Percentiles rank a stretch among this genome's conserved stretches.
phyloP scores from a whole-genome alignment of 2,113 vertebrate genomes.

The Chaetorhynchus papuensis region DNA sequence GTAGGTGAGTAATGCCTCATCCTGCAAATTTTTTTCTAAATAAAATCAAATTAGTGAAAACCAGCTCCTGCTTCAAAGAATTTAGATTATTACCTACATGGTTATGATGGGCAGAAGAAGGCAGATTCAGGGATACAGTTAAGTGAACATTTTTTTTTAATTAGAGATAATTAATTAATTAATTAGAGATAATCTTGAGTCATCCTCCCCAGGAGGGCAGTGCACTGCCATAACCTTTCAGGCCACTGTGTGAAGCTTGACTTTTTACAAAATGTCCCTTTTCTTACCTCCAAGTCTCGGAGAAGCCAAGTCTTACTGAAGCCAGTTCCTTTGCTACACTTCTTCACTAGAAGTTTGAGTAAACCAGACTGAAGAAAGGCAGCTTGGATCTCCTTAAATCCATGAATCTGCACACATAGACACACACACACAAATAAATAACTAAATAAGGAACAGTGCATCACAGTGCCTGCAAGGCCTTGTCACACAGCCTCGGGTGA shows the following conservation, averaged over 20 bases:
- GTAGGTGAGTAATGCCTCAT: background rate
- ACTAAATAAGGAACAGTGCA: background rate
- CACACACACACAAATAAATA: background rate
- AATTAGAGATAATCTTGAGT: background rate
- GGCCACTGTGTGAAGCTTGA: background rate
- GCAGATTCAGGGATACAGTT: background rate
- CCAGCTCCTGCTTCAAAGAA: background rate
- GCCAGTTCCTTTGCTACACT: constrained; percentile 96
- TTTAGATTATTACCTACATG: background rate
- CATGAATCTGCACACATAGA: constrained; percentile 75
- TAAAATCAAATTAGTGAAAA: background rate
- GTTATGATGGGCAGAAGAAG: background rate
- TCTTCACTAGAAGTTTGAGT: constrained; percentile 90
- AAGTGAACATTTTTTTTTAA: background rate
- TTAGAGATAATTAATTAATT: background rate
- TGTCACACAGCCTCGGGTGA: background rate
- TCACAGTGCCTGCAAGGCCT: background rate
- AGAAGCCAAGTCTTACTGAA: constrained; percentile 98
- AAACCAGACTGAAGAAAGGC: constrained; percentile 86
- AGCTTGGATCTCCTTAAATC: constrained; percentile 82
- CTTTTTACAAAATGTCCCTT: background rate
- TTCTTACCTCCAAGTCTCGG: constrained; percentile 86
- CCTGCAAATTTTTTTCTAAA: background rate
- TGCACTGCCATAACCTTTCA: background rate
- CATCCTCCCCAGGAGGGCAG: background rate